phyloP scores from a whole-genome alignment of 2,113 vertebrate genomes.

The Brachionichthys hirsutus region DNA sequence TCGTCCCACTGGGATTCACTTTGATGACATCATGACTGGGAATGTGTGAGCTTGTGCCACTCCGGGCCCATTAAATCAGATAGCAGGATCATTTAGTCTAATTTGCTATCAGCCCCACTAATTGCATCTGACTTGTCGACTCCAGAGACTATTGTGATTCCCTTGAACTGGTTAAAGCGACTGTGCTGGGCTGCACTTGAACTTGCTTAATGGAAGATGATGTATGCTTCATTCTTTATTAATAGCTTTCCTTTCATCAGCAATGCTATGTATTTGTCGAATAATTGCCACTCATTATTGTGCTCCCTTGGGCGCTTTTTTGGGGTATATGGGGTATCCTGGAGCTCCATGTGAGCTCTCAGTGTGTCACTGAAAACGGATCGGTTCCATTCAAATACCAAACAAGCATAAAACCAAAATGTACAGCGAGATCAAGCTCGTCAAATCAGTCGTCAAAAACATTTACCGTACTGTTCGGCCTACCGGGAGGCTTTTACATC shows the following conservation, averaged over 20 bases:
- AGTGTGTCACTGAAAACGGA: conserved; percentile 21
- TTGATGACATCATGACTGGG: conserved; percentile 60
- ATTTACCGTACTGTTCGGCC: conserved; percentile 49
- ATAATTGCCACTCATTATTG: conserved; percentile 1
- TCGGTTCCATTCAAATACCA: conserved; percentile 19
- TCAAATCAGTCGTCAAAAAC: conserved; percentile 56
- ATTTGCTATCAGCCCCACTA: conserved; percentile 76
- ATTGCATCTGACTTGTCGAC: conserved; percentile 74
- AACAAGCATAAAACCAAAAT: conserved; percentile 22
- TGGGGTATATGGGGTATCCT: neutral
- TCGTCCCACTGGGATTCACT: conserved; percentile 45
- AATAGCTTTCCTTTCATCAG: conserved; percentile 22
- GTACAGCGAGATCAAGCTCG: conserved; percentile 52
- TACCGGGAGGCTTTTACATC: conserved; percentile 25
- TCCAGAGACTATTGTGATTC: conserved; percentile 68
- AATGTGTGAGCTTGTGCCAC: conserved; percentile 33
- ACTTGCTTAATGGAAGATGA: conserved; percentile 63
- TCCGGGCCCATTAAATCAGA: conserved; percentile 71
- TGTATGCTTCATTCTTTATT: conserved; percentile 43
- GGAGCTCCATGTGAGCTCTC: neutral
- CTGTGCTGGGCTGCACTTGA: conserved; percentile 64
- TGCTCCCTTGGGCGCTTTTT: conserved; percentile 4
- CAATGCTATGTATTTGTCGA: neutral
- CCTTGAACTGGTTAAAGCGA: conserved; percentile 71
- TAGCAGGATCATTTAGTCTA: conserved; percentile 72